Evolutionary conservation across 2,888 invertebrate genomes (phyloP).

Genomic region (Thereva unica): DNA sequence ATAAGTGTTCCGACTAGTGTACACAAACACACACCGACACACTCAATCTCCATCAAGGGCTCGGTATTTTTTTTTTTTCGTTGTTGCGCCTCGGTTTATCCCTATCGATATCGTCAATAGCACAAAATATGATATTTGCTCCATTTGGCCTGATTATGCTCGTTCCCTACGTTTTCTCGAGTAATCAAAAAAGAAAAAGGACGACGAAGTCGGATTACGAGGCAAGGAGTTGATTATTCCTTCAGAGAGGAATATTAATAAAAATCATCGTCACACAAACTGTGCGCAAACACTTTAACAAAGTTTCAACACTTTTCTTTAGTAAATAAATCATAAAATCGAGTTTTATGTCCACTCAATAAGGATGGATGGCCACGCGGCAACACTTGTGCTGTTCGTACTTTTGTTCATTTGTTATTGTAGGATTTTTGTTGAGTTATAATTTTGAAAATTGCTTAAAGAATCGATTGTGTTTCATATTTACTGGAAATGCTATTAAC

Average conservation of each 20-base stretch:
- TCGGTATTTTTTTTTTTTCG: no score
- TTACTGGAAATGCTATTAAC: no score
- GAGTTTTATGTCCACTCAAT: slow-evolving; percentile 22
- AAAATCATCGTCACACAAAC: slow-evolving; percentile 2
- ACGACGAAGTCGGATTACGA: not conserved
- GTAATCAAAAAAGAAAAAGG: not conserved
- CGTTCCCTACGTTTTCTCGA: not conserved
- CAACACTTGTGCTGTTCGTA: no score
- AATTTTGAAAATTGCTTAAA: no score
- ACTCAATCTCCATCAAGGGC: not conserved
- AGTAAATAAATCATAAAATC: slow-evolving; percentile 26
- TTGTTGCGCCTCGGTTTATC: no score
- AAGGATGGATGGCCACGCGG: no score
- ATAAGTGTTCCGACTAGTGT: not conserved
- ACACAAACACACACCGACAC: not conserved
- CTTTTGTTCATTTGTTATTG: no score
- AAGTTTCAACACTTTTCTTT: not conserved
- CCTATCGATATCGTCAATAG: no score
- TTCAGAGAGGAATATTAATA: slow-evolving; percentile 3
- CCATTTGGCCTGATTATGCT: not conserved
- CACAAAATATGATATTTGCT: slow-evolving; percentile 7
- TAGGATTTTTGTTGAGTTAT: no score
- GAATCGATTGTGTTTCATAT: no score
- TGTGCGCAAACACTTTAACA: slow-evolving; percentile 12
- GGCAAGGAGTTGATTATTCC: not conserved